Conservation (phyloP, 2,888 invertebrate genomes). For the Trachelus iudaicus region DNA sequence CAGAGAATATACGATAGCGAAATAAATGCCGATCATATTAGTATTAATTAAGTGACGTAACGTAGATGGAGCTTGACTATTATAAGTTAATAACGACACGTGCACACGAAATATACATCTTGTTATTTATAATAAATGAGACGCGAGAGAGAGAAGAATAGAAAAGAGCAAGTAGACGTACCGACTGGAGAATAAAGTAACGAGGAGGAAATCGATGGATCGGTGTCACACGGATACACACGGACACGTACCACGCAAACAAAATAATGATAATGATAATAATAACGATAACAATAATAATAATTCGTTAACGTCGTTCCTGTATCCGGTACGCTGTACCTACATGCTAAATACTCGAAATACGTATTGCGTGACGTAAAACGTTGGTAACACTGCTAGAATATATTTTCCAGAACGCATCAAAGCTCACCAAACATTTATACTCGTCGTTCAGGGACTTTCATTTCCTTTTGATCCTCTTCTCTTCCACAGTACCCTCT, state of each 20-base stretch:
- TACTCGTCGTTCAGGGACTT: neutral
- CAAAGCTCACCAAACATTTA: neutral
- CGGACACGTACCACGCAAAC: neutral
- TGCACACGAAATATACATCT: slow-evolving; percentile 61
- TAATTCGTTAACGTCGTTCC: neutral
- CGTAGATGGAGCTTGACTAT: slow-evolving; percentile 57
- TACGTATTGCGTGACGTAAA: neutral
- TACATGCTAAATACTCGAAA: neutral
- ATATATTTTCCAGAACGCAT: neutral
- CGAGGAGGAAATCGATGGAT: neutral
- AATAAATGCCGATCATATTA: neutral
- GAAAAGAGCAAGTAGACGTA: slow-evolving; percentile 9
- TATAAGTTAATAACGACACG: slow-evolving; percentile 48
- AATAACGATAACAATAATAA: neutral
- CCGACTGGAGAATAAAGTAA: neutral
- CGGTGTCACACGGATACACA: neutral
- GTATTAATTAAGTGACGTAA: slow-evolving; percentile 22
- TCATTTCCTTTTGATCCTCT: neutral
- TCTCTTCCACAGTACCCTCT: neutral
- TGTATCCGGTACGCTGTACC: neutral
- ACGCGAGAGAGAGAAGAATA: slow-evolving; percentile 27
- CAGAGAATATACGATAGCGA: neutral
- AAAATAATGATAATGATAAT: neutral
- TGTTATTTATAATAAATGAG: slow-evolving; percentile 63
- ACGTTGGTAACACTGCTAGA: neutral